Evolutionary conservation across 2,797 vertebrate species (phyloP), one percentile per base, ranked within the genome.

Genomic region (Melanotaenia nigrans): DNA sequence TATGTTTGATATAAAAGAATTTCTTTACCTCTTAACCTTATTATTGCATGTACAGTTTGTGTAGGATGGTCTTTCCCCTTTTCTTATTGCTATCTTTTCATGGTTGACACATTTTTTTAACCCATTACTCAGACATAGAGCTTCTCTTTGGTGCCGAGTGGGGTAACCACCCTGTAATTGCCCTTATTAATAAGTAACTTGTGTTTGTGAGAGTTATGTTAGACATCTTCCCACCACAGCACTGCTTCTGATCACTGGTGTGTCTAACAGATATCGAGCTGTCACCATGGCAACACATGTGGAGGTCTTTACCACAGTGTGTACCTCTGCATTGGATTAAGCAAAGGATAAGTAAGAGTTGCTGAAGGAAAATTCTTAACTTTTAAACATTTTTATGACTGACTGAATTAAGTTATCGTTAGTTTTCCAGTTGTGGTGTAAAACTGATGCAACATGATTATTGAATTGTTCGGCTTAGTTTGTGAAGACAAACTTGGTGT

Each of bases 171-270:
- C 51, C 24, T 84, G 64, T 67, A 78, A 83, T 82, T 82, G 84
- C 90, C 92, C 92, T 90, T 86, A 92, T 95, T 96, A 96, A 96
- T 97, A 93, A 95, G 92, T 85, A 81, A 93, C 93, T 94, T 89
- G 92, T 79, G 90, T 92, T 66, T 13, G 59, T 65, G 87, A 92
- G 91, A 94, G 94, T 93, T 94, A 95, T 94, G 83, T 74, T 62
- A 76, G 76, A 85, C 83, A 85, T 88, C 74, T 76, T 69, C 71
- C 83, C 79, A 73, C 63, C 58, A 91, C 89, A 92, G 88, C 73
- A 78, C 65, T 62, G 59, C 85, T 92, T 96, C 95, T 95, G 96
- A 96, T 96, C 95, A 87, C 91, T 90, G 91, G 86, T 94, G 91
- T 95, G 94, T 94, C 94, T 94, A 96, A 95, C 87, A 95, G 91